phyloP scores from a whole-genome alignment of 2,113 vertebrate genomes.

The Dendrocopos noguchii region DNA sequence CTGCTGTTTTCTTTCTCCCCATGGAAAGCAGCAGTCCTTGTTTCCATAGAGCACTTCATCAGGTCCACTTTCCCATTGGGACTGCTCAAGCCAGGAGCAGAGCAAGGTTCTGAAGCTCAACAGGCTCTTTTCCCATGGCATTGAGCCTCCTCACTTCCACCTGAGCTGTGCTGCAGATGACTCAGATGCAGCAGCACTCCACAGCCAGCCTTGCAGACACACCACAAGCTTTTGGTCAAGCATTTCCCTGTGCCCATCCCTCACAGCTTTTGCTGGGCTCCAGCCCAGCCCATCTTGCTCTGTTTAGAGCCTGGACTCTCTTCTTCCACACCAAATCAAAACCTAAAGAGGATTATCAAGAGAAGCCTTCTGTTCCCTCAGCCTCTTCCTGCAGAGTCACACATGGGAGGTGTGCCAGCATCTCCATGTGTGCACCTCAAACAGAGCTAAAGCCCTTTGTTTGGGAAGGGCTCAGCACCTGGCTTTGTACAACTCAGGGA shows the following conservation, averaged over 20 bases:
- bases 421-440: neutral
- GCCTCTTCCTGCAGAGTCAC: neutral
- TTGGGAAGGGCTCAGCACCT: neutral
- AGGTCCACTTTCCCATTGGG: neutral
- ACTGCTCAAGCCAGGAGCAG: neutral
- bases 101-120: neutral
- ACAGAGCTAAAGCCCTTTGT: neutral
- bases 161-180: neutral
- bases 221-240: neutral
- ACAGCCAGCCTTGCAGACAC: rapidly evolving
- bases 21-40: neutral
- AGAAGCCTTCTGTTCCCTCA: neutral
- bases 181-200: neutral
- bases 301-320: neutral
- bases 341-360: neutral
- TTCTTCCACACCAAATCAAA: neutral
- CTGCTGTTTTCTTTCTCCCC: neutral
- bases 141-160: neutral
- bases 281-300: neutral
- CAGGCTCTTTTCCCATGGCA: neutral
- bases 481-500: neutral
- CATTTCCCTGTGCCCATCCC: neutral
- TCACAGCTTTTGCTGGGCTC: neutral
- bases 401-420: slow-evolving; percentile 10
- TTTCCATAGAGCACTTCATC: neutral